Conservation (phyloP, 2,797 vertebrate species). For the Forpus xanthops region DNA sequence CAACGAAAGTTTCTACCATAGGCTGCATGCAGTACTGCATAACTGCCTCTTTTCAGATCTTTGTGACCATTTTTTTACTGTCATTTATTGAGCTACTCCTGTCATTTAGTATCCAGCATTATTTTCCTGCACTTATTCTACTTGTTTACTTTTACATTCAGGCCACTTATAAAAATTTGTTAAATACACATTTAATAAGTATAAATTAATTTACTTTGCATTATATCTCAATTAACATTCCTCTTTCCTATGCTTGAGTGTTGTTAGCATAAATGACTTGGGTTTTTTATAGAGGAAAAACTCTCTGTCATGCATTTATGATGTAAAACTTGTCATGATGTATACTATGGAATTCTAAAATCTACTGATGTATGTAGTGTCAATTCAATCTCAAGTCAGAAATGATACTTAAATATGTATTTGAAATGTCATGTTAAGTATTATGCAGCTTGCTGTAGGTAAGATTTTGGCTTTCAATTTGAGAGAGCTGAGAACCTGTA, state of each 20-base stretch:
- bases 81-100: background rate
- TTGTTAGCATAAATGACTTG: background rate
- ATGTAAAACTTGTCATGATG: background rate
- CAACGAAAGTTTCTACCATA: background rate
- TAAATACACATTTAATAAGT: background rate
- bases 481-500: background rate
- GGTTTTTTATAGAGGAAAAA: background rate
- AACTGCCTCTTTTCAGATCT: background rate
- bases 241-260: background rate
- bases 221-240: background rate
- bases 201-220: background rate
- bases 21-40: background rate
- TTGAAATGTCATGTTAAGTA: background rate
- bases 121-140: background rate
- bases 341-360: background rate
- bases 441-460: background rate
- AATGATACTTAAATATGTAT: background rate
- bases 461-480: background rate
- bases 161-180: background rate
- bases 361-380: background rate
- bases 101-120: background rate
- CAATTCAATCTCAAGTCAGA: background rate
- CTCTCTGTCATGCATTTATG: background rate
- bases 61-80: background rate
- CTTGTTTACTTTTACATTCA: background rate